Conservation (phyloP, 2,888 invertebrate genomes). For the Andrena trimmerana region DNA sequence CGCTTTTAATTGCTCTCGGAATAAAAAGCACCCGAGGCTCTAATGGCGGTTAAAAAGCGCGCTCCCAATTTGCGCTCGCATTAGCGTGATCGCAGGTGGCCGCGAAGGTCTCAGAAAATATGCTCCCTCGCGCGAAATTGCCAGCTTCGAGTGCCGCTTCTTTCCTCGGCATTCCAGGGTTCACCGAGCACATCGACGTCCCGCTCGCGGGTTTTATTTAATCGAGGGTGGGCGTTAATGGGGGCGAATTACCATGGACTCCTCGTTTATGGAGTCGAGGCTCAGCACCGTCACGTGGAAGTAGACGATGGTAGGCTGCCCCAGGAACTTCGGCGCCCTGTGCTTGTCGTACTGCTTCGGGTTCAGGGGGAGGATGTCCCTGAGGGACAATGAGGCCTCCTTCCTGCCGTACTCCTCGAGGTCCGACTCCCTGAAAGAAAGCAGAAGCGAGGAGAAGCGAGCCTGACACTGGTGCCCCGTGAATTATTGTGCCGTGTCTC, state of each 20-base stretch:
- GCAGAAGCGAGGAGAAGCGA: conserved; percentile 75
- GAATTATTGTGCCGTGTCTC: conserved; percentile 3
- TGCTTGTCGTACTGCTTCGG: conserved; percentile 96
- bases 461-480: conserved; percentile 49
- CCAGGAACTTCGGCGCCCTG: conserved; percentile 93
- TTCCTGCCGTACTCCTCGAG: conserved; percentile 83
- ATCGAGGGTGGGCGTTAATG: not conserved
- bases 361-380: conserved; percentile 93
- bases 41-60: conserved; percentile 1
- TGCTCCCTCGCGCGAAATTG: not conserved
- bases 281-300: conserved; percentile 96
- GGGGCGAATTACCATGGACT: conserved; percentile 91
- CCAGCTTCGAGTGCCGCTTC: not conserved
- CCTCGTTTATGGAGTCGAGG: conserved; percentile 97
- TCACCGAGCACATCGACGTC: not conserved
- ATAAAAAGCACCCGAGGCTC: not conserved
- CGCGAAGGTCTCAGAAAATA: not conserved
- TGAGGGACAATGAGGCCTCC: conserved; percentile 91
- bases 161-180: not conserved
- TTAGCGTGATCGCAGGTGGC: conserved; percentile 7
- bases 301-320: conserved; percentile 95
- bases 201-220: not conserved
- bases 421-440: conserved; percentile 82
- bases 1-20: not conserved
- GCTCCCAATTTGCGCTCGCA: conserved; percentile 32